Evolutionary conservation across 2,888 invertebrate species (phyloP), one percentile per base, ranked within the genome.

Genomic region (Chalcis sispes): DNA sequence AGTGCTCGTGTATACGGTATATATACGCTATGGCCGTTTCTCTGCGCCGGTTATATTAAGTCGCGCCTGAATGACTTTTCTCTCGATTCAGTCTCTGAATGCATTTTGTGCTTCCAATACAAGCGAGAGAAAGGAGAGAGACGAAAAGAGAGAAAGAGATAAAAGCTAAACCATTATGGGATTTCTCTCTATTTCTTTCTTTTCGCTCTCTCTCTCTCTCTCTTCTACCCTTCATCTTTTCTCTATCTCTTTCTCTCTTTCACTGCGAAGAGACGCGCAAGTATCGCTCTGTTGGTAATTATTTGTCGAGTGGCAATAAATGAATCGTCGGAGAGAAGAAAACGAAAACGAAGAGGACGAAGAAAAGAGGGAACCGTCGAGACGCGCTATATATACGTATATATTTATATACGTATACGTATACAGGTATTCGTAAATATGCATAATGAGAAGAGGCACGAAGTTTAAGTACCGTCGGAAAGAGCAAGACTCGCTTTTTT

Each of bases 291-390:
- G 83, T 82, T 83, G 84, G 82, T 84, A 84, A 85, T 85, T 85
- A 85, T 84, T 83, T 83, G 82, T 83, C 83, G 80, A 85, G 84
- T 82, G 82, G 84, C 82, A 84, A 85, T 84, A 83, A 85, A 84
- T 84, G 79, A 80, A 77, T 77, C 71, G 75, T 40, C 29, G 54
- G 50, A 52, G 72, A 27, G 50, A 48, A 29, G 66, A 62, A 52
- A 77, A 36, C 50, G 62, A 42, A 48, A 46, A 50, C 8, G 15
- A 15, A 5, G 20, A 15, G 13, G 46, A 15, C 10, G 1, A 64
- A 64, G 72, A 69, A 77, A 67, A 64, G 74, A 42, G 66, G 40
- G 25, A 59, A 66, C 48, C 27, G 54, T 25, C 29, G 42, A 27
- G 29, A 27, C 4, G 36, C 1, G 50, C 8, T 18, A 23, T 40